phyloP scores from a whole-genome alignment of 2,113 vertebrate species.

The Corydoras sp. region DNA sequence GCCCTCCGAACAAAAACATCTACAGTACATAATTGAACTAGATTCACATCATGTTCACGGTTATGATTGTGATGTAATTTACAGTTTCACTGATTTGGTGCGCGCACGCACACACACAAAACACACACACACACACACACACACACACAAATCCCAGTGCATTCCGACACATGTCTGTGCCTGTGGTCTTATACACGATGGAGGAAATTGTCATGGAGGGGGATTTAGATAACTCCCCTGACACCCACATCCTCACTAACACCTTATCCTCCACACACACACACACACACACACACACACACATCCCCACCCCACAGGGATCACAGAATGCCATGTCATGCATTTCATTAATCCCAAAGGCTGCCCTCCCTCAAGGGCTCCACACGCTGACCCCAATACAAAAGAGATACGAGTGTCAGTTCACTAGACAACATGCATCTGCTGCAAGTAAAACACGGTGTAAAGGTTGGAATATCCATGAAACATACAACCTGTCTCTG shows the following conservation, averaged over 20 bases:
- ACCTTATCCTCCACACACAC: too few relatives aligned
- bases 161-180: conserved; percentile 35
- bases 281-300: too few relatives aligned
- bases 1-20: too few relatives aligned
- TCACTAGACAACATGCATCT: too few relatives aligned
- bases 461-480: too few relatives aligned
- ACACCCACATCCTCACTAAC: neutral
- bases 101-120: neutral
- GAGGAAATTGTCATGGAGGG: conserved; percentile 1
- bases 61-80: neutral
- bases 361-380: conserved; percentile 67
- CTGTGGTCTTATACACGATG: conserved; percentile 18
- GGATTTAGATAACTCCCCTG: conserved; percentile 38
- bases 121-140: too few relatives aligned
- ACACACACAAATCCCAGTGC: neutral
- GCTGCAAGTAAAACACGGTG: too few relatives aligned
- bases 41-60: neutral
- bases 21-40: too few relatives aligned
- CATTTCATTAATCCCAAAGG: conserved; percentile 84
- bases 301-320: conserved; percentile 36
- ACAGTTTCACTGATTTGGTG: neutral
- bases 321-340: conserved; percentile 71
- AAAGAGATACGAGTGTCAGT: conserved; percentile 67
- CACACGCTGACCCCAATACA: conserved; percentile 74
- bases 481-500: too few relatives aligned